Percentiles rank a stretch among this genome's conserved stretches.
Evolutionary conservation across 2,113 vertebrate species (phyloP).

Genomic region (Zosterops borbonicus): DNA sequence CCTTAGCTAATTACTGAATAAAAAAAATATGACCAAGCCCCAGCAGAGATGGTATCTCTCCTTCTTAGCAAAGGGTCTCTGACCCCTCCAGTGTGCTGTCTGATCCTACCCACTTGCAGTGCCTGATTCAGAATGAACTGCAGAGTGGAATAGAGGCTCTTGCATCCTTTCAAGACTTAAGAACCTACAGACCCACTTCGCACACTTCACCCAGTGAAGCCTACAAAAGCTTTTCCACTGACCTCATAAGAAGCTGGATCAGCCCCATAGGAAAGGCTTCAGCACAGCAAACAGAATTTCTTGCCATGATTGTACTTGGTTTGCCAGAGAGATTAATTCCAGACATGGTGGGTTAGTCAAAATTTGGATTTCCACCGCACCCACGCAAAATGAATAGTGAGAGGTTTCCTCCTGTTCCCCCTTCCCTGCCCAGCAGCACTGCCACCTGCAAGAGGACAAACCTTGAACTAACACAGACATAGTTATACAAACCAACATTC

Average conservation of each 20-base stretch:
- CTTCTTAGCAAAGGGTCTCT: not conserved
- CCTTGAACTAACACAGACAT: slow-evolving; percentile 17
- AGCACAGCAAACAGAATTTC: not conserved
- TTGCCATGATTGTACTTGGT: not conserved
- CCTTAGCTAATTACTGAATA: not conserved
- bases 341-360: not conserved
- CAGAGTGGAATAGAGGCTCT: not conserved
- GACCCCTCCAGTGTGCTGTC: not conserved
- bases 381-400: slow-evolving; percentile 10
- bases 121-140: not conserved
- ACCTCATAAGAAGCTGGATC: not conserved
- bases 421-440: not conserved
- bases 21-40: not conserved
- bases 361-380: slow-evolving; percentile 28
- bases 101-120: not conserved
- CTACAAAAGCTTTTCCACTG: not conserved
- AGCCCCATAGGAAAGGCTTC: not conserved
- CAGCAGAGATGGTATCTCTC: not conserved
- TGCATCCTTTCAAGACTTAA: not conserved
- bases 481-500: slow-evolving; percentile 39
- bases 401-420: slow-evolving; percentile 8
- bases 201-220: not conserved
- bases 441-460: slow-evolving; percentile 66
- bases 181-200: not conserved
- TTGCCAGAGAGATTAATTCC: slow-evolving; percentile 40